Base-by-base conservation (phyloP, 2,888 invertebrate species). In the Rhimphoctona megacephalus region DNA sequence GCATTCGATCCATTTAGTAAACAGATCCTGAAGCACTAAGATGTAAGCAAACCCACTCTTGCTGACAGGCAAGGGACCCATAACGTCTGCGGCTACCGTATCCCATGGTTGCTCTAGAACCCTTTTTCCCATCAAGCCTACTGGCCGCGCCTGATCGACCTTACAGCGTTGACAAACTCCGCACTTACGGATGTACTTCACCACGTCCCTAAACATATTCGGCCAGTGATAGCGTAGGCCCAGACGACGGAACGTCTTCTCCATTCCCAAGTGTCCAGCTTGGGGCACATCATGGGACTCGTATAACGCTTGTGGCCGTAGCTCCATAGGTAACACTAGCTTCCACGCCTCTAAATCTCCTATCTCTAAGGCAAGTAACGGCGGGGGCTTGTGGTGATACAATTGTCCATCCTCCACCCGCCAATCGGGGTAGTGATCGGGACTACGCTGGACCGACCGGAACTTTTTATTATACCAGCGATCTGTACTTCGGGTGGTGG, bases 221-320 rank as follows among this genome's bases (percentile, higher is more conserved):
- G 90, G 90, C 91, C 91, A 92, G 70, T 88, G 91, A n/a, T 89
- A 90, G 0, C n/a, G 9, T 1, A 14, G 30, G 2, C 78, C 36
- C 0, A 85, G 43, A 0, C 85, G 85, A 0, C 72, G 85, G 14
- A 69, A 78, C 0, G 81, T 85, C 39, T 83, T 85, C 6, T 85
- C 85, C 0, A 81, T 17, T 0, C 85, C 82, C 17, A 85, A 19
- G 8, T 82, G 67, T 9, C 81, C 81, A 0, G 80, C 76, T 14
- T 81, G 81, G 5, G 19, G 43, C 1, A 43, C 43, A 14, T 22
- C 76, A n/a, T 81, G 85, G 2, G 36, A 85, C 22, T 85, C 66
- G 0, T 17, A 0, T 0, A 82, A 25, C 3, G 73, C 85, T 11
- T 19, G 5, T 0, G 5, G 3, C 0, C 85, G 54, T 0, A 39